Conservation (phyloP, 2,797 vertebrate genomes). For the Toxotes lorentzi region DNA sequence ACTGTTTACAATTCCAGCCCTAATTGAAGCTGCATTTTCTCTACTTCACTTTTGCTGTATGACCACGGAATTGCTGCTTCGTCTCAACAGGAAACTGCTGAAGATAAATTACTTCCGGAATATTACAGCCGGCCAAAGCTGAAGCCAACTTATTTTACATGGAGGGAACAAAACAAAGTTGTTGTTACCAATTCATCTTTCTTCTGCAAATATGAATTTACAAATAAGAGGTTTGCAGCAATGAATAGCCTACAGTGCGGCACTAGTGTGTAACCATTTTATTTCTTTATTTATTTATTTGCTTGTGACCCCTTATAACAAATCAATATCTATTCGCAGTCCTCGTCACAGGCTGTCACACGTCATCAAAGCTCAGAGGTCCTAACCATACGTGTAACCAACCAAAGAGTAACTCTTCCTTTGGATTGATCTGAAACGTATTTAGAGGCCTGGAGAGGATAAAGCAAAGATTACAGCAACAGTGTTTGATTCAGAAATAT, state of each 20-base stretch:
- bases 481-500: not conserved
- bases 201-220: not conserved
- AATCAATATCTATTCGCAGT: not conserved
- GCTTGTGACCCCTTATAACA: too few relatives aligned
- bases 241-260: not conserved
- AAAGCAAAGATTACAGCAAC: not conserved
- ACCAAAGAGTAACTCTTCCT: not conserved
- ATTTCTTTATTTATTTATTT: too few relatives aligned
- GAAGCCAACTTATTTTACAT: conserved; percentile 12
- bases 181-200: not conserved
- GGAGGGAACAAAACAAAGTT: not conserved
- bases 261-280: not conserved
- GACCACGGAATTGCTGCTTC: conserved; percentile 7
- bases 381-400: not conserved
- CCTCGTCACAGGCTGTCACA: not conserved
- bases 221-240: not conserved
- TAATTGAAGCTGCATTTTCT: conserved; percentile 31
- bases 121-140: not conserved
- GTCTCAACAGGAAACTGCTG: conserved; percentile 9
- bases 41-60: conserved; percentile 5
- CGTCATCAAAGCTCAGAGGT: not conserved
- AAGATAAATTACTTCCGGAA: conserved; percentile 4
- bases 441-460: not conserved
- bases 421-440: not conserved
- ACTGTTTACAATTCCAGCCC: conserved; percentile 19